Evolutionary conservation across 2,113 vertebrate genomes (phyloP).

Genomic region (Otis tarda): DNA sequence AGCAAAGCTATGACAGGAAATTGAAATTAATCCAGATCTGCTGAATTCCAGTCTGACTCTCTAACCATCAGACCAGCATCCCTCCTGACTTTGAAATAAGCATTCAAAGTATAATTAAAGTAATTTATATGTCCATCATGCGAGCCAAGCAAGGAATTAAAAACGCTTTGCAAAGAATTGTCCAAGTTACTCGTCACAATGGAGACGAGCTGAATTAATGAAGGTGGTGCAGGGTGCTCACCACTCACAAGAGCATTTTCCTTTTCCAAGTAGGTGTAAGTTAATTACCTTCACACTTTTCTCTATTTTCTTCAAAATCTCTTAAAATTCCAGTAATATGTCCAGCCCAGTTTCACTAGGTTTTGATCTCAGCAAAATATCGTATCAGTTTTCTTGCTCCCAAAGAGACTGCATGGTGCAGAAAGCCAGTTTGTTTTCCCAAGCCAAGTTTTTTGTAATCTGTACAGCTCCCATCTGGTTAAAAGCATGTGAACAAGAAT

Average conservation of each 20-base stretch:
- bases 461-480: neutral
- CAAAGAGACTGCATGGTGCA: neutral
- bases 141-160: neutral
- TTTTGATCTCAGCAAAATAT: neutral
- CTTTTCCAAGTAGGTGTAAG: neutral
- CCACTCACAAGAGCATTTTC: neutral
- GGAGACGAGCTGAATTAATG: accelerated
- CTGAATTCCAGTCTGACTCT: neutral
- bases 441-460: neutral
- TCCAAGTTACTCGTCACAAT: neutral
- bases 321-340: neutral
- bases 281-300: neutral
- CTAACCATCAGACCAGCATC: neutral
- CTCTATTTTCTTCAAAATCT: neutral
- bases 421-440: neutral
- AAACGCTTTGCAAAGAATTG: neutral
- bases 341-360: neutral
- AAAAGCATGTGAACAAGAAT: neutral
- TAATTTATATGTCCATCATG: neutral
- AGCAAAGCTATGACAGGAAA: neutral
- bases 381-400: neutral
- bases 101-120: neutral
- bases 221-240: neutral
- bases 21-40: neutral
- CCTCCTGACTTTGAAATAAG: neutral